Conservation (phyloP, 2,113 vertebrate species). For the Phaethornis superciliosus region DNA sequence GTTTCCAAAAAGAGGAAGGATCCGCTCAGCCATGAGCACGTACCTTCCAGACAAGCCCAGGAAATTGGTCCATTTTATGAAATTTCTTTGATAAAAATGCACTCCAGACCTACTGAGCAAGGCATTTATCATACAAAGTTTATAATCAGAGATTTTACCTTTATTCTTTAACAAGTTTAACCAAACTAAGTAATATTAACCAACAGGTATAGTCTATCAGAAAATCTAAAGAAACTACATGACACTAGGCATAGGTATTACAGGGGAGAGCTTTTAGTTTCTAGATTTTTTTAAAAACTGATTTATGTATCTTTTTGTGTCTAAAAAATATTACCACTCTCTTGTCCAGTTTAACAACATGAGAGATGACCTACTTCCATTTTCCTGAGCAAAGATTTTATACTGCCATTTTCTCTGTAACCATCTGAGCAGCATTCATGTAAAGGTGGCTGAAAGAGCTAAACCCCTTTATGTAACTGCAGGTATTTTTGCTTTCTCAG, state of each 20-base stretch:
- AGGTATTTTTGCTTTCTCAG: background rate
- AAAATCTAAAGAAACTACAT: background rate
- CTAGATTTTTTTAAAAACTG: background rate
- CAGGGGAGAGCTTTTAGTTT: background rate
- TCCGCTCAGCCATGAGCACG: background rate
- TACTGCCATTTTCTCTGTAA: background rate
- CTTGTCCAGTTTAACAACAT: background rate
- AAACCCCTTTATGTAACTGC: background rate
- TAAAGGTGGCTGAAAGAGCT: background rate
- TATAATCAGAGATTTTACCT: background rate
- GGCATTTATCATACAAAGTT: background rate
- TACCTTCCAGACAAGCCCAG: background rate
- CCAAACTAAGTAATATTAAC: background rate
- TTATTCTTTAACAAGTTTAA: background rate
- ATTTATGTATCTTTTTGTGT: background rate
- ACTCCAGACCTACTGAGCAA: background rate
- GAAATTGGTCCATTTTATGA: background rate
- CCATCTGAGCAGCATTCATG: background rate
- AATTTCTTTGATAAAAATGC: background rate
- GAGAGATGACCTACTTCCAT: background rate
- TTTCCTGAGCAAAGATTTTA: background rate
- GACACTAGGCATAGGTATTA: background rate
- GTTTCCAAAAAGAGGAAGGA: background rate
- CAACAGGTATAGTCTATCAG: background rate
- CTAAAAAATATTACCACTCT: background rate